A percentile compares a stretch with the other conserved stretches of the same genome.
Evolutionary conservation across 2,797 vertebrate genomes (phyloP).

Genomic region (Manis pentadactyla): DNA sequence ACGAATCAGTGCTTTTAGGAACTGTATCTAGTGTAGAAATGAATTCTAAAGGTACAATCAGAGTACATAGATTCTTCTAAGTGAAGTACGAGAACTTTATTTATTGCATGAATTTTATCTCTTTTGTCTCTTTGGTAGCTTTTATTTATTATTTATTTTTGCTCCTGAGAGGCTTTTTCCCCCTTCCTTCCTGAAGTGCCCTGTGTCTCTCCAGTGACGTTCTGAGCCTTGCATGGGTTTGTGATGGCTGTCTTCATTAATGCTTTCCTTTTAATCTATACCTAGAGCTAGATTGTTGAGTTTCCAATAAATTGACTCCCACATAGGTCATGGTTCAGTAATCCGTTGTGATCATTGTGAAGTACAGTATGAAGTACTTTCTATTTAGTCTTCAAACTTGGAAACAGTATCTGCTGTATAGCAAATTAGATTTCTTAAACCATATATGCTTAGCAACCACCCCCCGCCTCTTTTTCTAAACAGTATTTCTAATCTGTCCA

Average conservation of each 20-base stretch:
- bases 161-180: not conserved
- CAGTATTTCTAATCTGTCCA: slow-evolving; percentile 30
- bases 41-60: slow-evolving; percentile 32
- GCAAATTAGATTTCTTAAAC: not conserved
- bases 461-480: not conserved
- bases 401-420: not conserved
- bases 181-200: not conserved
- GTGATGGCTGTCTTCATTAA: not conserved
- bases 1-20: not conserved
- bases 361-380: not conserved
- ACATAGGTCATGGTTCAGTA: not conserved
- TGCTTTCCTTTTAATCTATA: not conserved
- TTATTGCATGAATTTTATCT: not conserved
- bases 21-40: not conserved
- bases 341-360: not conserved
- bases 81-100: not conserved
- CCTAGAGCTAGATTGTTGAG: not conserved
- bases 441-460: not conserved
- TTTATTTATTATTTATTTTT: slow-evolving; percentile 50
- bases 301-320: not conserved
- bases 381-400: not conserved
- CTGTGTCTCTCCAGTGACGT: not conserved
- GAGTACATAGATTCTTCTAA: not conserved
- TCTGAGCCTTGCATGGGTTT: not conserved
- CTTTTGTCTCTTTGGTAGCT: not conserved